A percentile compares a stretch with the other conserved stretches of the same genome.
Conservation (phyloP, 2,797 vertebrate species). For the Psittacula derbiana region DNA sequence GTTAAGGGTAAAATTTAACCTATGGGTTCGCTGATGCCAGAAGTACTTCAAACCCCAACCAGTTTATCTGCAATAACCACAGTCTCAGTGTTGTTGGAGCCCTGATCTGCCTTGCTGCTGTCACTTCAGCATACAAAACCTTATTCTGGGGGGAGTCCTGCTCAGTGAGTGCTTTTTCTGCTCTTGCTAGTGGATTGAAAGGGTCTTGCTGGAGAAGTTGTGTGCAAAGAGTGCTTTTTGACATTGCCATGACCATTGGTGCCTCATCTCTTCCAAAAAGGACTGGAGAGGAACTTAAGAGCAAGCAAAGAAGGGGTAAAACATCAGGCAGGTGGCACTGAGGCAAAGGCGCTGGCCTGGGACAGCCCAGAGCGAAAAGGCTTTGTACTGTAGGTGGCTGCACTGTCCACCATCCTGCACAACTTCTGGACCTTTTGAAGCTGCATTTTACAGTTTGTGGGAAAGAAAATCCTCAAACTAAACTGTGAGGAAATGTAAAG, state of each 20-base stretch:
- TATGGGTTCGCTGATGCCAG: not conserved
- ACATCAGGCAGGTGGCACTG: not conserved
- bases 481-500: not conserved
- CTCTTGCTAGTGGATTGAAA: not conserved
- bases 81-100: rapidly evolving
- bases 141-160: not conserved
- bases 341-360: not conserved
- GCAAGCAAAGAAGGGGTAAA: not conserved
- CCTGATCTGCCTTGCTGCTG: not conserved
- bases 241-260: not conserved
- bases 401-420: not conserved
- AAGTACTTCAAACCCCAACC: not conserved
- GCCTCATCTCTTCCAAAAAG: not conserved
- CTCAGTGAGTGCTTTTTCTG: not conserved
- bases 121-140: not conserved
- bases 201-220: not conserved
- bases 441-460: not conserved
- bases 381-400: not conserved
- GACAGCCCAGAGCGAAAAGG: not conserved
- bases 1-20: not conserved
- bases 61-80: not conserved
- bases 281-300: not conserved
- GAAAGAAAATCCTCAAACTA: not conserved
- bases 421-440: not conserved
- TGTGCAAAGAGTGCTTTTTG: not conserved